A percentile compares a stretch with the other conserved stretches of the same genome.
Evolutionary conservation across 2,797 vertebrate genomes (phyloP).

Genomic region (Schizopygopsis malacanthus): DNA sequence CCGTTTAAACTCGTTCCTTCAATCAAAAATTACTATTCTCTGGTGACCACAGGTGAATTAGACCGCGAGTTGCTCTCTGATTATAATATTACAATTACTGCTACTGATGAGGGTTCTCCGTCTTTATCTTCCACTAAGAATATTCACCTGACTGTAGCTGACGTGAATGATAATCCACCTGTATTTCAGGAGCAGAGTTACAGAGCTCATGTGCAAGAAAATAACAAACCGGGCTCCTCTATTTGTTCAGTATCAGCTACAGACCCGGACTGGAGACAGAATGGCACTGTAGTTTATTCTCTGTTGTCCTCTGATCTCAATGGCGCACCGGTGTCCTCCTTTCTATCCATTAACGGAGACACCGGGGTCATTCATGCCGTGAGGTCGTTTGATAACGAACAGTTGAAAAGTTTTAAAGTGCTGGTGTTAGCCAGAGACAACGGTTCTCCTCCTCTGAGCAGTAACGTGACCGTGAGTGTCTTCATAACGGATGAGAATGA

Average conservation of each 20-base stretch:
- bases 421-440: no score
- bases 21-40: conserved; percentile 66
- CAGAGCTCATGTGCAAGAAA: conserved; percentile 65
- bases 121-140: no score
- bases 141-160: conserved; percentile 52
- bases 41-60: conserved; percentile 60
- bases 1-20: conserved; percentile 74
- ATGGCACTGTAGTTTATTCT: conserved; percentile 64
- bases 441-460: no score
- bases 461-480: no score
- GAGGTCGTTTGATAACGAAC: no score
- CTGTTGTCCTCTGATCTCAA: conserved; percentile 52
- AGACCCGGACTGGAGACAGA: conserved; percentile 73
- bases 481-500: no score
- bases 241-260: conserved; percentile 65
- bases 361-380: no score
- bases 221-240: conserved; percentile 68
- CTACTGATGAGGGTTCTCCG: no score
- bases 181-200: conserved; percentile 65
- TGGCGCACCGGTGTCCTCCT: no score
- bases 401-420: no score
- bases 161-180: conserved; percentile 70
- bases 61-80: conserved; percentile 66
- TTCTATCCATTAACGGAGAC: not conserved
- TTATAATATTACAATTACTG: conserved; percentile 68